phyloP scores from a whole-genome alignment of 2,888 invertebrate species.

The Argynnis bischoffii region DNA sequence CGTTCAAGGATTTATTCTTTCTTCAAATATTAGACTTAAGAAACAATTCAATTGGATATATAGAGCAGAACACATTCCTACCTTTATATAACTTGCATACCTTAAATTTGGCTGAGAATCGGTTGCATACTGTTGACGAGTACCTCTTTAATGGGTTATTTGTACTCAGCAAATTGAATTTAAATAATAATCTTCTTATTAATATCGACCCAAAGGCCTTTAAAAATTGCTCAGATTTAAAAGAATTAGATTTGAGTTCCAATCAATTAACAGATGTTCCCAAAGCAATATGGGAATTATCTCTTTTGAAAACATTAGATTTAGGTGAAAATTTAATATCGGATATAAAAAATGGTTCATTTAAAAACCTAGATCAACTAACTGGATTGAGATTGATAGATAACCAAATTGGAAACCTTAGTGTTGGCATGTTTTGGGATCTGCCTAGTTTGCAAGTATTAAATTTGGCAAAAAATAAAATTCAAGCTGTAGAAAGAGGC shows the following conservation, averaged over 20 bases:
- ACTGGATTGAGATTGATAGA: conserved; percentile 94
- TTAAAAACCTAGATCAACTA: conserved; percentile 92
- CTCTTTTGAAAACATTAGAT: conserved; percentile 93
- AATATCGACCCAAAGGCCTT: conserved; percentile 90
- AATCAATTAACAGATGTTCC: conserved; percentile 92
- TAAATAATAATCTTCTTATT: conserved; percentile 92
- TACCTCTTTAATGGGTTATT: conserved; percentile 92
- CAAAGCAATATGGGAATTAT: conserved; percentile 89
- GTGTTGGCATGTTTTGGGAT: conserved; percentile 93
- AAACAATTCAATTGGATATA: conserved; percentile 93
- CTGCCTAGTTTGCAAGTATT: conserved; percentile 91
- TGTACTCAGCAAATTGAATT: conserved; percentile 90
- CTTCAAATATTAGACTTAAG: conserved; percentile 93
- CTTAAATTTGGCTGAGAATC: conserved; percentile 93
- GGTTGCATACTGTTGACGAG: conserved; percentile 90
- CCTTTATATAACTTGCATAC: conserved; percentile 95
- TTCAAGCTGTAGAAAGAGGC: conserved; percentile 90
- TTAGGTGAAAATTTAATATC: conserved; percentile 95
- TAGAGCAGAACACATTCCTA: conserved; percentile 93
- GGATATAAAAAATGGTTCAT: conserved; percentile 91
- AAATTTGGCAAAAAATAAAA: conserved; percentile 94
- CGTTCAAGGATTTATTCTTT: conserved; percentile 93
- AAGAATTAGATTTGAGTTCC: conserved; percentile 94
- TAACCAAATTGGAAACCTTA: conserved; percentile 92
- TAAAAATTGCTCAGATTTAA: conserved; percentile 93